A percentile compares a stretch with the other conserved stretches of the same genome.
Evolutionary conservation across 2,797 vertebrate genomes (phyloP).

Genomic region (Liasis olivaceus): DNA sequence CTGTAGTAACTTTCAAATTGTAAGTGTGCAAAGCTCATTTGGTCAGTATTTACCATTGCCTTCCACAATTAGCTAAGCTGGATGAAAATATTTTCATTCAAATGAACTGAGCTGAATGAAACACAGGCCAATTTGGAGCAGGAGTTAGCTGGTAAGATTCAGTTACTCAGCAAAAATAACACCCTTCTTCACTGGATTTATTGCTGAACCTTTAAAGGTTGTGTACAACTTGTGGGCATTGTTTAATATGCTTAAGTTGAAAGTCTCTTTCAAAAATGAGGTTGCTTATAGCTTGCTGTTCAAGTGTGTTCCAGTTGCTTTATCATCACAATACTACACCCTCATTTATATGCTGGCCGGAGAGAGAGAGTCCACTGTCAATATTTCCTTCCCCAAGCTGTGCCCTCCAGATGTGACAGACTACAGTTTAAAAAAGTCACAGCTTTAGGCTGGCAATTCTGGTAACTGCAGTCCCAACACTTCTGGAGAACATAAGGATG

Average conservation of each 20-base stretch:
- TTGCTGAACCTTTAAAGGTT: fast-evolving
- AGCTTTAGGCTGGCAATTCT: neutral
- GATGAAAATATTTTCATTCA: constrained; percentile 48
- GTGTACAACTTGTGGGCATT: neutral
- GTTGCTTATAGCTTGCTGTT: neutral
- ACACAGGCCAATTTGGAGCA: constrained; percentile 45
- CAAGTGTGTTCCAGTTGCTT: neutral
- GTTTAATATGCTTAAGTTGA: constrained; percentile 21
- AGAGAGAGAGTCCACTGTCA: neutral
- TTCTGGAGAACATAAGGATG: neutral
- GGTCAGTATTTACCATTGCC: constrained; percentile 56
- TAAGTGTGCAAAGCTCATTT: constrained; percentile 42
- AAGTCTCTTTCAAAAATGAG: neutral
- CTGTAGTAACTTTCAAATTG: constrained; percentile 49
- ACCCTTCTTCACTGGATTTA: constrained; percentile 28
- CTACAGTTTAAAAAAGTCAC: neutral
- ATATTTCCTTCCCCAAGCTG: neutral
- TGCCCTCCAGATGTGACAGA: neutral
- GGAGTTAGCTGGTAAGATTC: constrained; percentile 27
- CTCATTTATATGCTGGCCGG: neutral
- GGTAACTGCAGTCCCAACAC: neutral
- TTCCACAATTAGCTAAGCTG: constrained; percentile 44
- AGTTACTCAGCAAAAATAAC: constrained; percentile 32
- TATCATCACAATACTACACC: neutral
- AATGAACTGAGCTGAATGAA: constrained; percentile 47